Percentiles rank a stretch among this genome's conserved stretches.
Evolutionary conservation across 2,113 vertebrate species (phyloP).

Genomic region (Illadopsis cleaveri): DNA sequence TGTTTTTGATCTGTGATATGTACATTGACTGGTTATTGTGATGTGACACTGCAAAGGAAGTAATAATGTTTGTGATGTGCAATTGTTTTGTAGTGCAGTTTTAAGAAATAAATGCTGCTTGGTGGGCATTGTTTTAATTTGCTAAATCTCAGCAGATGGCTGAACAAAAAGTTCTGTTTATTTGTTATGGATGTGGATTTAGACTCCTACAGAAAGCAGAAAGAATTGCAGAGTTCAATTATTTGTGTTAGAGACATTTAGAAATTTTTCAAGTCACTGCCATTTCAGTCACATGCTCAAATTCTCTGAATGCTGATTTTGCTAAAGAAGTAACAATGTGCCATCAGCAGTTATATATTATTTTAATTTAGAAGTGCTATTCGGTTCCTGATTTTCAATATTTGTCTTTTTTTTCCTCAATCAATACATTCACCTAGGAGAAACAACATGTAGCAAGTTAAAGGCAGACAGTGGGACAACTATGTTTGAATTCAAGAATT

Average conservation of each 20-base stretch:
- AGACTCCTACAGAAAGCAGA: background rate
- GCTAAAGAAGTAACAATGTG: background rate
- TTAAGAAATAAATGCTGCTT: background rate
- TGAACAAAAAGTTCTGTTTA: background rate
- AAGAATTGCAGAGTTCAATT: background rate
- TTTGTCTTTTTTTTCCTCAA: slow-evolving; percentile 4
- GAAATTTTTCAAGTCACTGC: background rate
- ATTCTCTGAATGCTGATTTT: slow-evolving; percentile 1
- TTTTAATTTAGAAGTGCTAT: background rate
- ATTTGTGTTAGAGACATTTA: background rate
- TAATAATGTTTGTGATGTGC: background rate
- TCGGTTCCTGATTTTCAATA: background rate
- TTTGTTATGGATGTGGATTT: background rate
- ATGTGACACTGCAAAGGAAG: background rate
- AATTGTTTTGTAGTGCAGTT: background rate
- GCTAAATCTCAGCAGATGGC: background rate
- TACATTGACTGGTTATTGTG: background rate
- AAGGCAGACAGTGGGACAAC: background rate
- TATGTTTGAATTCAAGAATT: background rate
- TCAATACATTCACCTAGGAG: background rate
- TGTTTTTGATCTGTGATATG: background rate
- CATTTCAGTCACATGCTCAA: background rate
- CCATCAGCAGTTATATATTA: background rate
- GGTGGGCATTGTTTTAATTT: background rate
- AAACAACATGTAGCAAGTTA: background rate